Evolutionary conservation across 2,797 vertebrate species (phyloP).

Genomic region (Vespertilio murinus): DNA sequence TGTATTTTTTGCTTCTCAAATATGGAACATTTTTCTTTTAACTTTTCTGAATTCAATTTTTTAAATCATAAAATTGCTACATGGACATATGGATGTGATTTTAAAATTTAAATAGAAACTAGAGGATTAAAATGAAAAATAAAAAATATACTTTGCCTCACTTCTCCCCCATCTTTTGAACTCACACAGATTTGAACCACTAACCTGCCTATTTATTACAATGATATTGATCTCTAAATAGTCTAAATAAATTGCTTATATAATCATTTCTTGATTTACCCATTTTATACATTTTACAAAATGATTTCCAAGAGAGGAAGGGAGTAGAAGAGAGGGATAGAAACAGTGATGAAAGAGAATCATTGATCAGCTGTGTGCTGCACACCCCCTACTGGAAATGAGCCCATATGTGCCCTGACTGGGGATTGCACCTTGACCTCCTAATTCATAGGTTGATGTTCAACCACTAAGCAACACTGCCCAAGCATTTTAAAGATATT

Average conservation of each 20-base stretch:
- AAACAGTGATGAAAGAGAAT: too few relatives aligned
- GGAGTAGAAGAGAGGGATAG: too few relatives aligned
- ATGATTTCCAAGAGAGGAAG: too few relatives aligned
- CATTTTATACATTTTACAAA: neutral
- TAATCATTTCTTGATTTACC: neutral
- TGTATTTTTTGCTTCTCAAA: conserved; percentile 36
- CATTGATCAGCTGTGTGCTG: too few relatives aligned
- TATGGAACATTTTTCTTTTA: neutral
- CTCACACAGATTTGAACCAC: neutral
- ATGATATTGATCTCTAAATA: neutral
- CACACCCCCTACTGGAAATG: too few relatives aligned
- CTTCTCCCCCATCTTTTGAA: neutral
- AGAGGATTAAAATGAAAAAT: neutral
- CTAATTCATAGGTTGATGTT: too few relatives aligned
- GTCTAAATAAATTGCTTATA: neutral
- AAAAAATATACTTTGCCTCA: neutral
- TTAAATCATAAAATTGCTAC: conserved; percentile 5
- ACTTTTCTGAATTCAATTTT: conserved; percentile 51
- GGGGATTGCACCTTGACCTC: too few relatives aligned
- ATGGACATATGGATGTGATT: neutral
- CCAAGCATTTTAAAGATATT: neutral
- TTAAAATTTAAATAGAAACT: conserved; percentile 8
- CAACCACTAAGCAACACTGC: too few relatives aligned
- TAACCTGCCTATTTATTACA: neutral
- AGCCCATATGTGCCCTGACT: too few relatives aligned